A percentile compares a stretch with the other conserved stretches of the same genome.
Conservation (phyloP, 2,888 invertebrate genomes). For the Andrena flavipes region DNA sequence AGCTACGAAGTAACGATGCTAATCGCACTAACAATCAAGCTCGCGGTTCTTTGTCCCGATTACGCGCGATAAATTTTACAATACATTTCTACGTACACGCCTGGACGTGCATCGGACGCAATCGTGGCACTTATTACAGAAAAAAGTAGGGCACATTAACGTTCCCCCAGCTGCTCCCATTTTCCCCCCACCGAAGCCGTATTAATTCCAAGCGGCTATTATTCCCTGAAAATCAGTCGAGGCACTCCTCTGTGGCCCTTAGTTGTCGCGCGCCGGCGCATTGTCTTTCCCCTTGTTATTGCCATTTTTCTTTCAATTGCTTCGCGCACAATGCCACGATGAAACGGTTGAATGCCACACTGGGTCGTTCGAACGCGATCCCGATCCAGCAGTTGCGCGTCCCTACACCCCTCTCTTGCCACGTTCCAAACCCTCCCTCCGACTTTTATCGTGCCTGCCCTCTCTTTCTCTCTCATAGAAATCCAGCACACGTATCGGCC, state of each 20-base stretch:
- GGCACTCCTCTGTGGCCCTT: conserved; percentile 13
- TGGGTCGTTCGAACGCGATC: conserved; percentile 56
- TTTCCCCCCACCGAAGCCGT: not conserved
- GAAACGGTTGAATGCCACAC: conserved; percentile 29
- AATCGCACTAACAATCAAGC: not conserved
- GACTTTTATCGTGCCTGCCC: conserved; percentile 21
- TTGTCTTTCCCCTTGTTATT: conserved; percentile 41
- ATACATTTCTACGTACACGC: conserved; percentile 4
- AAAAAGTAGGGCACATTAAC: conserved; percentile 2
- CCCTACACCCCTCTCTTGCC: conserved; percentile 19
- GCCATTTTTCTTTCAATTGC: conserved; percentile 48
- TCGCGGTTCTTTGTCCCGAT: not conserved
- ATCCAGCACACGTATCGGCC: conserved; percentile 69
- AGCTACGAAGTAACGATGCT: not conserved
- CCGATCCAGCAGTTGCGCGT: conserved; percentile 49
- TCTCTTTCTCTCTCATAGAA: conserved; percentile 56
- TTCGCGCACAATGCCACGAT: conserved; percentile 38
- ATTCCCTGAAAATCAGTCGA: conserved; percentile 30
- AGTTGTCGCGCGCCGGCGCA: conserved; percentile 32
- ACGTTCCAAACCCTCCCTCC: not conserved
- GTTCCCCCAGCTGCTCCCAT: not conserved
- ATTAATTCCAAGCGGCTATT: conserved; percentile 37
- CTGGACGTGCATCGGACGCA: conserved; percentile 4
- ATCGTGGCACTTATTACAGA: conserved; percentile 11
- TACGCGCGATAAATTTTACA: not conserved